Evolutionary conservation across 2,888 invertebrate species (phyloP).

Genomic region (Atherix ibis): DNA sequence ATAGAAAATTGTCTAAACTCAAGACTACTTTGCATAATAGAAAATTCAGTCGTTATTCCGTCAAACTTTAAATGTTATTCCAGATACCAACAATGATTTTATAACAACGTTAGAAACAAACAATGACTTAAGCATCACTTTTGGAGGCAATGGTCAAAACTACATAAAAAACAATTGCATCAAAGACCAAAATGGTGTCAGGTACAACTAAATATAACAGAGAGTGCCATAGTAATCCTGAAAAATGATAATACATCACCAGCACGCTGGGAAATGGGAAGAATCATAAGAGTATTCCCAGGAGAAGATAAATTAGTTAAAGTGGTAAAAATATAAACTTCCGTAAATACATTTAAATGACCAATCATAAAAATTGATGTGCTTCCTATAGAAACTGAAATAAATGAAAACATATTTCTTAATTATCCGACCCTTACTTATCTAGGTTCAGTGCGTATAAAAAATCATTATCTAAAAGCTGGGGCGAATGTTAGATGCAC

Average conservation of each 20-base stretch:
- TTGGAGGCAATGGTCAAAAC: too few species aligned
- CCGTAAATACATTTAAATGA: not conserved
- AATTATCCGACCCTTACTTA: not conserved
- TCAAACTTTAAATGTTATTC: too few species aligned
- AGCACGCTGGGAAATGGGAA: not conserved
- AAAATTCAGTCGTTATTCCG: too few species aligned
- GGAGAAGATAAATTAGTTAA: not conserved
- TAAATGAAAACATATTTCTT: not conserved
- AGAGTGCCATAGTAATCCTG: not conserved
- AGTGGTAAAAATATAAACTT: not conserved
- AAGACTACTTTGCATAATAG: too few species aligned
- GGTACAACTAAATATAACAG: not conserved
- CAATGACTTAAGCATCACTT: too few species aligned
- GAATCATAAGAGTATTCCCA: not conserved
- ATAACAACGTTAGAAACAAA: too few species aligned
- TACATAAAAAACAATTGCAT: not conserved
- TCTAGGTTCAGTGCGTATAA: too few species aligned
- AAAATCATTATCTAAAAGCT: too few species aligned
- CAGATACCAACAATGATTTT: too few species aligned
- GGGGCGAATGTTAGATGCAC: too few species aligned
- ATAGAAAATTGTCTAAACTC: constrained; percentile 26
- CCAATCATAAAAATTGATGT: not conserved
- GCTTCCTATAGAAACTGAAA: too few species aligned
- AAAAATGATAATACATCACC: not conserved
- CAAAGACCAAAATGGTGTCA: not conserved